Percentiles rank a stretch among this genome's conserved stretches.
These are phyloP conservation scores for Eidolon helvum DNA, from an alignment of 2,113 vertebrate genomes.

Conservation along the genomic window DNA sequence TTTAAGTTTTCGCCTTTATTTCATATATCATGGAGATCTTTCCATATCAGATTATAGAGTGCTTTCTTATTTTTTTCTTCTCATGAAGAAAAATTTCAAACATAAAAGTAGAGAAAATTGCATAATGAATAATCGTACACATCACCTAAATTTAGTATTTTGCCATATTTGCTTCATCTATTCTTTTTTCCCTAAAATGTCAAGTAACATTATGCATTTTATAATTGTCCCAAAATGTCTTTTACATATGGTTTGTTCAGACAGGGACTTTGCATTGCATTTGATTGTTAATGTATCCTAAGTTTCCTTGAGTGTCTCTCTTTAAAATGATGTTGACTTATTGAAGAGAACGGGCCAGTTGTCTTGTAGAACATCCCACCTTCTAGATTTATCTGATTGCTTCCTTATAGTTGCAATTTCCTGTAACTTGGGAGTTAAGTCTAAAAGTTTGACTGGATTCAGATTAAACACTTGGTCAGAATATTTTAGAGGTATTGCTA, in stretches of 20 bases:
- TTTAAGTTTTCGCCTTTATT: background rate
- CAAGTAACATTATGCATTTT: background rate
- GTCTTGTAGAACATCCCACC: background rate
- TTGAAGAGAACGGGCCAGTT: background rate
- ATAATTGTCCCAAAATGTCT: background rate
- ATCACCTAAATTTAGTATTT: background rate
- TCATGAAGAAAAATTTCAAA: conserved; percentile 30
- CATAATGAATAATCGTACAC: background rate
- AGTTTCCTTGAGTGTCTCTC: background rate
- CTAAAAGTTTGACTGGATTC: background rate
- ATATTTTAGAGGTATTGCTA: background rate
- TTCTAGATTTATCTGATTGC: background rate
- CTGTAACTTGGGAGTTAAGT: background rate
- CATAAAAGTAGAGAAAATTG: background rate
- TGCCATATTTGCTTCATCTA: background rate
- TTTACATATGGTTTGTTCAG: background rate
- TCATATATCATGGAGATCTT: background rate
- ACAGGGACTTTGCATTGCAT: background rate
- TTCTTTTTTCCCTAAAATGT: background rate
- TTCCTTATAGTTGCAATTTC: background rate
- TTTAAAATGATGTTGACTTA: background rate
- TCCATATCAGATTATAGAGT: background rate
- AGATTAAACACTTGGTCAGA: background rate
- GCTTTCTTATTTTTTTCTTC: background rate
- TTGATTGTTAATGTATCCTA: background rate